phyloP scores from a whole-genome alignment of 2,113 vertebrate species.

The Zeus faber region DNA sequence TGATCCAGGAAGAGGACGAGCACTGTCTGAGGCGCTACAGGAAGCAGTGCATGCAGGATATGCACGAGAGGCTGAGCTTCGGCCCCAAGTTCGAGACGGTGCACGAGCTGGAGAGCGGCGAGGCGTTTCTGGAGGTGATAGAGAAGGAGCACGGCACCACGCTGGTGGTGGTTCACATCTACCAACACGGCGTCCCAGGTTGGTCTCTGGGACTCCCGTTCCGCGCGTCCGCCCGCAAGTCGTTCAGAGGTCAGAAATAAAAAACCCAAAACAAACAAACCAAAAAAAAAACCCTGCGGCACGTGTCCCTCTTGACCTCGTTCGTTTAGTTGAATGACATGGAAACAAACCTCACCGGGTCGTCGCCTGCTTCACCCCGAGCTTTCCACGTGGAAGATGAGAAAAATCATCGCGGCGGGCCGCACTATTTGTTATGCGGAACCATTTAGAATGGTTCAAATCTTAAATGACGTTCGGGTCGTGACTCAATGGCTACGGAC shows the following conservation, averaged over 20 bases:
- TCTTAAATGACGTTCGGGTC: too few species aligned
- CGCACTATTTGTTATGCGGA: too few species aligned
- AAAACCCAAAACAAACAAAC: neutral
- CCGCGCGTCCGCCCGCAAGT: too few species aligned
- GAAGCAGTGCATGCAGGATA: conserved; percentile 91
- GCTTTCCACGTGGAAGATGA: too few species aligned
- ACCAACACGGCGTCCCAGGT: conserved; percentile 80
- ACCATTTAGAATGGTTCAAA: too few species aligned
- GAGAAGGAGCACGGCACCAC: conserved; percentile 86
- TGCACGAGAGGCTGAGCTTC: conserved; percentile 91
- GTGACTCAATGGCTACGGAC: too few species aligned
- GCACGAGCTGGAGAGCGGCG: conserved; percentile 82
- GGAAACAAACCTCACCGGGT: too few species aligned
- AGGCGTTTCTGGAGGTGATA: conserved; percentile 88
- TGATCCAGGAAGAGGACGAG: conserved; percentile 87
- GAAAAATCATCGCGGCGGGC: too few species aligned
- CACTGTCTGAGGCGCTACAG: conserved; percentile 84
- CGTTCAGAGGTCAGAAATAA: neutral
- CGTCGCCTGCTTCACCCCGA: too few species aligned
- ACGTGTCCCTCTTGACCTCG: too few species aligned
- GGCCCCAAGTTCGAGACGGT: conserved; percentile 84
- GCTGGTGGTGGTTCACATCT: conserved; percentile 86
- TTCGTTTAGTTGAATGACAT: too few species aligned
- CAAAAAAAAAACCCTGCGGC: too few species aligned
- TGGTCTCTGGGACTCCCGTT: neutral